Evolutionary conservation across 2,888 invertebrate genomes (phyloP).

Genomic region (Sinohyriopsis cumingii): DNA sequence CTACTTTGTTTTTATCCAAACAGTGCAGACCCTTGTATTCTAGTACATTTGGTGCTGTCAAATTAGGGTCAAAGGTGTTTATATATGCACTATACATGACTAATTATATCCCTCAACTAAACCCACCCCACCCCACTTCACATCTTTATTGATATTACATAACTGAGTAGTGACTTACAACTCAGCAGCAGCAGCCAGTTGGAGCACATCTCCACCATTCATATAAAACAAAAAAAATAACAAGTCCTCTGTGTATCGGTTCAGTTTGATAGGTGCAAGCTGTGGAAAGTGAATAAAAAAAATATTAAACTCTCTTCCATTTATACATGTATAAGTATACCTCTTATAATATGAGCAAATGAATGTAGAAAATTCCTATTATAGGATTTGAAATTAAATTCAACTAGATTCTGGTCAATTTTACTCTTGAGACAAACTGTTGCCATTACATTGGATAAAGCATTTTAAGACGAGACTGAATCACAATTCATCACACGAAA

Average conservation of each 20-base stretch:
- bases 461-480: background rate
- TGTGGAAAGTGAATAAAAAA: constrained; percentile 26
- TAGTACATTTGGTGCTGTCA: too few species aligned
- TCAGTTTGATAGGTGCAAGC: constrained; percentile 91
- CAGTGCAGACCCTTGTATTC: too few species aligned
- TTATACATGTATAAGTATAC: background rate
- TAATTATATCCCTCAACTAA: too few species aligned
- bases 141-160: background rate
- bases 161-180: constrained; percentile 78
- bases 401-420: too few species aligned
- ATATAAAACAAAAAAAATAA: constrained; percentile 99
- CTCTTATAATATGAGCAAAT: background rate
- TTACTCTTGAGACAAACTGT: too few species aligned
- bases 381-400: too few species aligned
- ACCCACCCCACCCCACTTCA: too few species aligned
- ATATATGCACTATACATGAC: too few species aligned
- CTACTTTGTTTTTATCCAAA: too few species aligned
- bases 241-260: constrained; percentile 98
- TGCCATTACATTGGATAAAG: background rate
- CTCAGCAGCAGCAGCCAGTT: constrained; percentile 97
- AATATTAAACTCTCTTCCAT: background rate
- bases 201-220: constrained; percentile 97
- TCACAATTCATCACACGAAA: too few species aligned
- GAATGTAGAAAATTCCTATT: background rate
- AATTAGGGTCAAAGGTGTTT: too few species aligned